Evolutionary conservation across 2,888 invertebrate genomes (phyloP).

Genomic region (Troides oblongomaculatus): DNA sequence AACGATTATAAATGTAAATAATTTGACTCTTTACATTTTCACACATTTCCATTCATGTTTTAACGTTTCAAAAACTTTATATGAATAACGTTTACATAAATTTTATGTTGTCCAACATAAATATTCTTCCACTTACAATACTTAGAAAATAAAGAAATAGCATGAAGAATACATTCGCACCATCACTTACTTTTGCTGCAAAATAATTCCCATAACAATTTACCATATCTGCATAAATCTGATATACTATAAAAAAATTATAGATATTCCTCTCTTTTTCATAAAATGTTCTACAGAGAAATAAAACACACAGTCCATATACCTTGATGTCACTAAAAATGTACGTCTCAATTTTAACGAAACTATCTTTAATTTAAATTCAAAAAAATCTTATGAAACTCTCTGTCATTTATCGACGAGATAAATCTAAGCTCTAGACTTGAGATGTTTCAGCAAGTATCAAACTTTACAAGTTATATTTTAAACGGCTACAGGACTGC

Average conservation of each 20-base stretch:
- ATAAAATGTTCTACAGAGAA: slow-evolving; percentile 4
- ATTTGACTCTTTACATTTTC: too few relatives aligned
- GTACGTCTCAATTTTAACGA: not conserved
- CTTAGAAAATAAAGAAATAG: too few relatives aligned
- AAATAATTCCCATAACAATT: slow-evolving; percentile 9
- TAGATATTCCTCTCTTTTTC: slow-evolving; percentile 6
- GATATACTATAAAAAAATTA: slow-evolving; percentile 8
- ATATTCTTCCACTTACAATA: too few relatives aligned
- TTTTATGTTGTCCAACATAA: too few relatives aligned
- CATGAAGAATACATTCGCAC: too few relatives aligned
- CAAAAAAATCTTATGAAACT: slow-evolving; percentile 11
- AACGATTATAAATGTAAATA: too few relatives aligned
- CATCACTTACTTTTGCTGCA: not conserved
- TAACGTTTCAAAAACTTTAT: too few relatives aligned
- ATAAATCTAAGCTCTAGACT: slow-evolving; percentile 8
- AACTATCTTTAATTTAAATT: slow-evolving; percentile 11
- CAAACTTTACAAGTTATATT: slow-evolving; percentile 8
- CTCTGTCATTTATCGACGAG: not conserved
- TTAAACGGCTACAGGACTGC: not conserved
- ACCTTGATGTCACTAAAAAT: slow-evolving; percentile 10
- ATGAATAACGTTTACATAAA: too few relatives aligned
- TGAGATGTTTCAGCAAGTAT: not conserved
- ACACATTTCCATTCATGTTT: too few relatives aligned
- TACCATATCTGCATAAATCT: slow-evolving; percentile 5
- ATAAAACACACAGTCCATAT: slow-evolving; percentile 14